Evolutionary conservation across 2,113 vertebrate species (phyloP), one percentile per base, ranked within the genome.

Genomic region (Mirza zaza): DNA sequence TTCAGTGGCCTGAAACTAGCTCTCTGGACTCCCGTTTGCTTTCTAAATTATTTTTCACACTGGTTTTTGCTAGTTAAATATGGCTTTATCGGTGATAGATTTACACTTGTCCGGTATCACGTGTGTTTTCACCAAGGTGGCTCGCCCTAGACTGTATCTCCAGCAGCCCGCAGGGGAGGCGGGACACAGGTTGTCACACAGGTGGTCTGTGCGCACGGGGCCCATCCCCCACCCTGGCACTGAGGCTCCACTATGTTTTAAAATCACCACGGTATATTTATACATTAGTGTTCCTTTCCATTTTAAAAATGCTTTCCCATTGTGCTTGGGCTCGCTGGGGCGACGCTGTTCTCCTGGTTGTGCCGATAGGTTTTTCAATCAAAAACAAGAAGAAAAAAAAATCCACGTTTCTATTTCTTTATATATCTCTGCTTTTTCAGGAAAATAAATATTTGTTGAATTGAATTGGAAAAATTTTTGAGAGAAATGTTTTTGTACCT

Each of bases 371-470:
- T 96, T 93, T 97, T 98, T 98, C 97, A 97, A 93, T 97, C 97
- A 97, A 91, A 97, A 95, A 95, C 93, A 96, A 95, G 80, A 34
- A 48, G 36, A 42, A 96, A 93, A 83, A 97, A 93, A 89, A 93
- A 86, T 55, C 73, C 96, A 84, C 95, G 84, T 96, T 97, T 98
- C 93, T 96, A 76, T 97, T 94, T 95, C 96, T 97, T 97, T 98
- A 71, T 96, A 71, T 80, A 96, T 87, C 96, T 94, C 96, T 55
- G 91, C 94, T 96, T 96, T 97, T 95, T 91, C 95, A 91, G 93
- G 86, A 91, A 97, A 97, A 94, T 95, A 97, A 97, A 97, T 98
- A 98, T 97, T 97, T 97, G 93, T 93, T 97, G 96, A 97, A 95
- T 95, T 96, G 97, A 97, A 97, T 92, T 91, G 96, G 86, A 95